Conservation (phyloP, 2,888 invertebrate genomes). For the Cynaeus angustus region DNA sequence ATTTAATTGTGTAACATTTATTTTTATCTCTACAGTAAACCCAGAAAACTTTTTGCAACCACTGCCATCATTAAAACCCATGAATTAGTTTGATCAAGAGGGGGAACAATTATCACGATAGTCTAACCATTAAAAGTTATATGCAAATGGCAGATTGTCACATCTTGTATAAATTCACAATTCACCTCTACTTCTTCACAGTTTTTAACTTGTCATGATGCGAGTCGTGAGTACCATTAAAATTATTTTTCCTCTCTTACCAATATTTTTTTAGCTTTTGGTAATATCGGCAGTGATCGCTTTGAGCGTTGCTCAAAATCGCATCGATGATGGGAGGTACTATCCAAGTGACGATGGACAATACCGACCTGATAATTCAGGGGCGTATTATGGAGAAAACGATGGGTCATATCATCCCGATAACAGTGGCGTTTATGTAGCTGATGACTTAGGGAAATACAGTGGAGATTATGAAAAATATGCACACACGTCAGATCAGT, state of each 20-base stretch:
- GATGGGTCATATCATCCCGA: slow-evolving; percentile 53
- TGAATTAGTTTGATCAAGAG: slow-evolving; percentile 21
- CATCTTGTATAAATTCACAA: slow-evolving; percentile 39
- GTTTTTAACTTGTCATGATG: slow-evolving; percentile 33
- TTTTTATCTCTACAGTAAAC: not conserved
- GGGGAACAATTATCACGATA: slow-evolving; percentile 35
- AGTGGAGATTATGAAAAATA: slow-evolving; percentile 66
- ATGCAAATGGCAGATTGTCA: slow-evolving; percentile 23
- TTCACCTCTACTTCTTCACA: slow-evolving; percentile 19
- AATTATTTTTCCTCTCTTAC: not conserved
- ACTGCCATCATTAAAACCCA: slow-evolving; percentile 14
- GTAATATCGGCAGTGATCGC: slow-evolving; percentile 18
- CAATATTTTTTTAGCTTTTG: slow-evolving; percentile 21
- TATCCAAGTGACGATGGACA: slow-evolving; percentile 26
- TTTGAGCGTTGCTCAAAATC: slow-evolving; percentile 28
- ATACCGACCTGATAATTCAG: slow-evolving; percentile 44
- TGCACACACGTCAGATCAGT: slow-evolving; percentile 15
- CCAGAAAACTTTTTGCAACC: slow-evolving; percentile 17
- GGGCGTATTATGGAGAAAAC: slow-evolving; percentile 35
- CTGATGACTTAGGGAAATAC: slow-evolving; percentile 73
- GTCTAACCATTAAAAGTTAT: slow-evolving; percentile 24
- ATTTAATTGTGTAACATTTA: not conserved
- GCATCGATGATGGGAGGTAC: slow-evolving; percentile 16
- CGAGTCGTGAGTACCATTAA: slow-evolving; percentile 35
- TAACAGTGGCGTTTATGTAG: slow-evolving; percentile 64